Percentiles rank a stretch among this genome's conserved stretches.
These are phyloP conservation scores for Callocephalon fimbriatum DNA, from an alignment of 2,113 vertebrate genomes.

Conservation along the genomic window DNA sequence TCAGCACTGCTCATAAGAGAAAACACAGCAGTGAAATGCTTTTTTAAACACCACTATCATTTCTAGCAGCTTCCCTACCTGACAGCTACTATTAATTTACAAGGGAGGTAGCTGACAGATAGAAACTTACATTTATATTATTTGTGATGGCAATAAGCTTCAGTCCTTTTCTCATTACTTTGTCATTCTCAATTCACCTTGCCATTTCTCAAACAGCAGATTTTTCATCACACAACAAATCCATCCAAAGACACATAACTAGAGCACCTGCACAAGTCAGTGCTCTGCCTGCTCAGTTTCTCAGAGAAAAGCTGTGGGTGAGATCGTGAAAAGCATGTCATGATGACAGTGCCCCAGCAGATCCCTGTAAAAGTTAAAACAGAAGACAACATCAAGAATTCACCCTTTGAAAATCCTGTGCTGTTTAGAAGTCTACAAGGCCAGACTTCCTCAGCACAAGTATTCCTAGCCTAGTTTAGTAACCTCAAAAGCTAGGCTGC, in stretches of 20 bases:
- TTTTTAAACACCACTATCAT: constrained; percentile 17
- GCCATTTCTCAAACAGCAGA: neutral
- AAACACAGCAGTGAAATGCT: neutral
- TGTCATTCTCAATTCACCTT: constrained; percentile 32
- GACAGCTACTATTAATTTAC: constrained; percentile 45
- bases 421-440: neutral
- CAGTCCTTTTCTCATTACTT: constrained; percentile 28
- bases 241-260: neutral
- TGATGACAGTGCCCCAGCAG: neutral
- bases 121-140: constrained; percentile 38
- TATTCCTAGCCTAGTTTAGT: neutral
- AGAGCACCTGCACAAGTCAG: neutral
- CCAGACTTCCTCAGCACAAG: neutral
- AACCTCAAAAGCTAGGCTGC: neutral
- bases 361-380: neutral
- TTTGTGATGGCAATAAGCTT: constrained; percentile 12
- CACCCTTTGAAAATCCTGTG: neutral
- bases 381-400: neutral
- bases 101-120: neutral
- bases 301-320: neutral
- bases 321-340: neutral
- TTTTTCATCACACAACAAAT: neutral
- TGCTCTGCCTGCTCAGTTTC: neutral
- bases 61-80: neutral
- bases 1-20: neutral